A percentile compares a stretch with the other conserved stretches of the same genome.
Evolutionary conservation across 2,797 vertebrate species (phyloP).

Genomic region (Eremophila alpestris): DNA sequence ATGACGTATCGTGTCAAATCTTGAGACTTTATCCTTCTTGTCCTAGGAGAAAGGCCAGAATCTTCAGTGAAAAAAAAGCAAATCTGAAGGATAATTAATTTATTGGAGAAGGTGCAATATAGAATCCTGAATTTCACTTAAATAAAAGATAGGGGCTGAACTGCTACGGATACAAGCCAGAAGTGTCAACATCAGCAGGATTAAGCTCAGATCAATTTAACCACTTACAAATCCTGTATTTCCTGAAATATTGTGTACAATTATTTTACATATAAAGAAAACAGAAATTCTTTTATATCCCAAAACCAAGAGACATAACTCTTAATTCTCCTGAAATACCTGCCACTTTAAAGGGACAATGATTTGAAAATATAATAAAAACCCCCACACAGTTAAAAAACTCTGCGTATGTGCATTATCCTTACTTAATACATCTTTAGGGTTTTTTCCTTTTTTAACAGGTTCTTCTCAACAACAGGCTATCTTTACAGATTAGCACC

Average conservation of each 20-base stretch:
- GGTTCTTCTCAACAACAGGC: neutral
- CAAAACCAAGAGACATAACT: neutral
- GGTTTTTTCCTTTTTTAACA: rapidly evolving
- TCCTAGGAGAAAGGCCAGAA: conserved; percentile 79
- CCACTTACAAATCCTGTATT: neutral
- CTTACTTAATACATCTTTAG: neutral
- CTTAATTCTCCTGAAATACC: neutral
- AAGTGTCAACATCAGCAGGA: neutral
- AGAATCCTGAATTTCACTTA: neutral
- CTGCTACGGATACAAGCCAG: neutral
- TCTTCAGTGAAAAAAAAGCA: neutral
- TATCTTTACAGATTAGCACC: neutral
- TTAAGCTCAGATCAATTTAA: neutral
- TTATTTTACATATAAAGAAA: neutral
- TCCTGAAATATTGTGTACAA: neutral
- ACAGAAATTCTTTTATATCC: neutral
- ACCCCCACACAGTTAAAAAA: rapidly evolving
- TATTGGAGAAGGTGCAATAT: neutral
- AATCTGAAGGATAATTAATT: neutral
- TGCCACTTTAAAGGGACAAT: neutral
- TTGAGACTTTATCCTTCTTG: conserved; percentile 90
- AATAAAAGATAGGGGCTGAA: neutral
- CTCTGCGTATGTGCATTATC: rapidly evolving
- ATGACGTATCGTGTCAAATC: conserved; percentile 94
- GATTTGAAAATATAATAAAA: neutral